Conservation (phyloP, 1,140 invertebrate genomes). For the Heliconius hermathena region DNA sequence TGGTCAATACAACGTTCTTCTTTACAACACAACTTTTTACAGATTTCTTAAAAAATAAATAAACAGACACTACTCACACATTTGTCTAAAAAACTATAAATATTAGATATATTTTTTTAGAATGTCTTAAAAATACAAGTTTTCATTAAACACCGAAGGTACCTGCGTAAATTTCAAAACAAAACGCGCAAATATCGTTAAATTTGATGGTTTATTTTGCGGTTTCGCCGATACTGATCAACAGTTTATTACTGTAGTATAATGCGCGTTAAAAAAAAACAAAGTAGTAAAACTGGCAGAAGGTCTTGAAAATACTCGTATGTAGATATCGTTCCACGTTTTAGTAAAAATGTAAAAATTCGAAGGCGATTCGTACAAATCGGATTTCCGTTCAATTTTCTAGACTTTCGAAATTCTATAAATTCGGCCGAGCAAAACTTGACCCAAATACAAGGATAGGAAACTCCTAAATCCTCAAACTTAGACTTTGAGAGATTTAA, state of each 20-base stretch:
- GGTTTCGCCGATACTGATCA: conserved; percentile 23
- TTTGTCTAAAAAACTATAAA: not conserved
- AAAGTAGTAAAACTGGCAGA: conserved; percentile 30
- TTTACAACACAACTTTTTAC: no score
- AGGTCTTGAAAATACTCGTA: conserved; percentile 31
- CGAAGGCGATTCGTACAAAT: conserved; percentile 63
- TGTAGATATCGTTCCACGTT: conserved; percentile 54
- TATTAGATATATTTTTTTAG: not conserved
- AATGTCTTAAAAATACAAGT: not conserved
- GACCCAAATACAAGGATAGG: conserved; percentile 58
- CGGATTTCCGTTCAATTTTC: conserved; percentile 77
- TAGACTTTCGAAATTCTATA: conserved; percentile 62
- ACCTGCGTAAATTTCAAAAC: not conserved
- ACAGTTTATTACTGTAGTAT: conserved; percentile 24
- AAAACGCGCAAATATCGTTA: conserved; percentile 14
- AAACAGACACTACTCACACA: no score
- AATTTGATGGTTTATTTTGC: conserved; percentile 21
- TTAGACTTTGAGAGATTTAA: conserved; percentile 61
- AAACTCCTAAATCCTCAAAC: conserved; percentile 54
- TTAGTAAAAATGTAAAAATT: conserved; percentile 58
- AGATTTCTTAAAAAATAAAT: no score
- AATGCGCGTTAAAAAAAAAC: conserved; percentile 24
- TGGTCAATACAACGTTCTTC: no score
- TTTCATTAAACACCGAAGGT: not conserved
- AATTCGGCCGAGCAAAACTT: conserved; percentile 54